Evolutionary conservation across 2,888 invertebrate species (phyloP).

Genomic region (Apotomis turbidana): DNA sequence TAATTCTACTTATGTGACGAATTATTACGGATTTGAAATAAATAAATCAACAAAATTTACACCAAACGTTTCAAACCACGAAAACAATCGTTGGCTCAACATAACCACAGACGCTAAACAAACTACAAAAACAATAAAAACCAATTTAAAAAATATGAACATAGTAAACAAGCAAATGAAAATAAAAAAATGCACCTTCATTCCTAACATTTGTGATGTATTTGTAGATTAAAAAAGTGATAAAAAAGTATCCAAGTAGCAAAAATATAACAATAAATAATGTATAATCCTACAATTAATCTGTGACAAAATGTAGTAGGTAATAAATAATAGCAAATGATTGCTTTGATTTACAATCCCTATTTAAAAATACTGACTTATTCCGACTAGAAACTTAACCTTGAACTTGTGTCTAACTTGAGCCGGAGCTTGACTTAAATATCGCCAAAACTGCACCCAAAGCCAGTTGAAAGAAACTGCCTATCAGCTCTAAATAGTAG

Average conservation of each 20-base stretch:
- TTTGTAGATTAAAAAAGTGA: neutral
- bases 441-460: slow-evolving; percentile 64
- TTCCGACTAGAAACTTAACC: slow-evolving; percentile 26
- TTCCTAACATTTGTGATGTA: neutral
- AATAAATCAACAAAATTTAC: slow-evolving; percentile 25
- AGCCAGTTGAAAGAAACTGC: slow-evolving; percentile 65
- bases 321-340: no score
- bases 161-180: neutral
- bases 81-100: slow-evolving; percentile 5
- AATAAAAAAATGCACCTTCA: slow-evolving; percentile 11
- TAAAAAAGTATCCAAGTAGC: neutral
- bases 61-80: slow-evolving; percentile 16
- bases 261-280: neutral
- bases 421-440: slow-evolving; percentile 51
- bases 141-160: slow-evolving; percentile 12
- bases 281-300: neutral
- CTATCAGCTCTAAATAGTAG: slow-evolving; percentile 65
- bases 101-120: slow-evolving; percentile 2
- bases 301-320: no score
- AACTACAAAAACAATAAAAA: slow-evolving; percentile 4
- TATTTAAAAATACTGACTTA: slow-evolving; percentile 32
- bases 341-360: neutral
- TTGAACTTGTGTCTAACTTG: slow-evolving; percentile 19
- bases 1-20: neutral
- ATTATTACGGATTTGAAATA: slow-evolving; percentile 14